Percentiles rank a stretch among this genome's conserved stretches.
Conservation (phyloP, 64 coral and sea anemone species). For the Hydrozoanthus tunicans region DNA sequence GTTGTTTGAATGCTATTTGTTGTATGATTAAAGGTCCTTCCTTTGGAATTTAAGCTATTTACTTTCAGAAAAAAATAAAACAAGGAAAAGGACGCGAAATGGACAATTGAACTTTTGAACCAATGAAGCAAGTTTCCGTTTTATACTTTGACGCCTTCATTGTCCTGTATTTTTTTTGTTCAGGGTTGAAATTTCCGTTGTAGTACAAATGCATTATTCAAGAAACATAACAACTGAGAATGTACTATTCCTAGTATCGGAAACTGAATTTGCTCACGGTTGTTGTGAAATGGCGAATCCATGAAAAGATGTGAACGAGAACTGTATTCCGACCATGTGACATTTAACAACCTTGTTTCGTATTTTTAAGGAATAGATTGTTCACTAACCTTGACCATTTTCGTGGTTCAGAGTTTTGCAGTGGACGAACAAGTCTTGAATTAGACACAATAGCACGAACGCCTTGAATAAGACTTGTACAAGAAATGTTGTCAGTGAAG, state of each 20-base stretch:
- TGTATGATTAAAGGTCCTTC: not conserved
- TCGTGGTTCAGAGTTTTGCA: too few species aligned
- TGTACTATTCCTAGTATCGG: not conserved
- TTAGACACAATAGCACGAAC: too few species aligned
- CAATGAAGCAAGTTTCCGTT: not conserved
- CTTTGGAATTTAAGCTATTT: not conserved
- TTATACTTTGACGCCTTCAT: not conserved
- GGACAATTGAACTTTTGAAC: slow-evolving; percentile 5
- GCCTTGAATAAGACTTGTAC: too few species aligned
- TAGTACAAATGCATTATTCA: not conserved
- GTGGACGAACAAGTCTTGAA: too few species aligned
- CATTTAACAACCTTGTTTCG: too few species aligned
- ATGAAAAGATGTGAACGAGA: too few species aligned
- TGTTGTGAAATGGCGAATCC: not conserved
- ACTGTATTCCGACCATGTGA: too few species aligned
- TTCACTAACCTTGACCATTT: too few species aligned
- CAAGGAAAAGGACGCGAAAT: not conserved
- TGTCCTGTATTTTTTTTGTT: not conserved
- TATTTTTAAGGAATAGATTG: too few species aligned
- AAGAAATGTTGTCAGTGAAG: too few species aligned
- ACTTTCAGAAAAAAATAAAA: not conserved
- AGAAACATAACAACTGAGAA: not conserved
- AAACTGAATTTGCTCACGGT: not conserved
- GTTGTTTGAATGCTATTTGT: not conserved
- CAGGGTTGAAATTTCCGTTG: not conserved